Base-by-base conservation (phyloP, 2,888 invertebrate genomes). In the Caenorhabditis uteleia region DNA sequence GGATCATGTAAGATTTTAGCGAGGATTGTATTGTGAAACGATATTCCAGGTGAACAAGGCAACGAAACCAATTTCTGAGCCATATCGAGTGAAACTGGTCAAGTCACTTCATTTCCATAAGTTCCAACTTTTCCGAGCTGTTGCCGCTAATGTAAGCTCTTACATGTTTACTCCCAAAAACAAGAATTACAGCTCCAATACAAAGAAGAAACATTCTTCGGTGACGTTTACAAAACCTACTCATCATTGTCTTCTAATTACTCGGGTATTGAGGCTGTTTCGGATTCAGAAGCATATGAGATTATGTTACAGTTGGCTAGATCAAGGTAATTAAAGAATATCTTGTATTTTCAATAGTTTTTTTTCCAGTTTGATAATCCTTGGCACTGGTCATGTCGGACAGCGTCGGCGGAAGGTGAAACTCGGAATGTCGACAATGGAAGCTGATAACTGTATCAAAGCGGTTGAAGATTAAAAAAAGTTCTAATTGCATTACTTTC, bases 41-140 rank as follows among this genome's bases (percentile, higher is more conserved):
- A n/a, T n/a, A n/a, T n/a, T n/a, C n/a, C n/a, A n/a, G n/a, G n/a
- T 75, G n/a, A 54, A 59, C 14, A 6, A 44, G 12, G 69, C 77
- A 14, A 70, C 74, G 20, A 59, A 62, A 14, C 74, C 73, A 10
- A 61, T 72, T 2, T 39, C 67, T 8, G 57, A 69, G 21, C 62
- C 74, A 6, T 44, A 68, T 5, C 69, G 72, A 20, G 56, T 70
- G 29, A 68, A 67, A 2, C 49, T 75, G 4, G 62, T 74, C 18
- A 55, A 57, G 8, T 42, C 64, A n/a, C 53, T 78, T 4, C 57
- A 69, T 38, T 33, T 48, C 18, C 88, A 91, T 74, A 92, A 93
- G 83, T 88, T 90, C 78, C 86, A 91, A 12, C 89, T 95, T 83
- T 86, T 95, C 53, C 88, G 90, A 78, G 90, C 93, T 0, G 88